These are phyloP conservation scores for Cromileptes altivelis DNA, from an alignment of 2,113 vertebrate genomes.

Conservation along the genomic window DNA sequence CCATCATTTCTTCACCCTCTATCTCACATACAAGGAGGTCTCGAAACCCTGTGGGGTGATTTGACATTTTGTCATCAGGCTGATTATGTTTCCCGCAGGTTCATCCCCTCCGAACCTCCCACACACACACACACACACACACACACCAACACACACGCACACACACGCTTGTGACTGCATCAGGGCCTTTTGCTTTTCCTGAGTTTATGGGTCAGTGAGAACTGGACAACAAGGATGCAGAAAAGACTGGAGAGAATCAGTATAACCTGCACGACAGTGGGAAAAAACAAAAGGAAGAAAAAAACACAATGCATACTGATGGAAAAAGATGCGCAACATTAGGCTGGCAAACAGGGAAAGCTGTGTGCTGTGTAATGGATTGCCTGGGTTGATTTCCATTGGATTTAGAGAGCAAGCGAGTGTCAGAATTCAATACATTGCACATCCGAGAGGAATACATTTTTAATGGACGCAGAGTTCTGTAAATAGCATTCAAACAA, in stretches of 20 bases:
- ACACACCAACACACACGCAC: constrained; percentile 2
- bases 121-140: constrained; percentile 18
- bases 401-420: background rate
- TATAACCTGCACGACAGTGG: background rate
- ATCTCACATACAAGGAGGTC: constrained; percentile 58
- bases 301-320: background rate
- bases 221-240: constrained; percentile 39
- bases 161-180: constrained; percentile 29
- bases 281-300: background rate
- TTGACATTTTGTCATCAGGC: constrained; percentile 78
- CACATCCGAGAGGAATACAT: background rate
- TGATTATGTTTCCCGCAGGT: constrained; percentile 76
- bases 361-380: background rate
- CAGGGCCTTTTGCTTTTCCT: constrained; percentile 13
- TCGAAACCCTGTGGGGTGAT: constrained; percentile 70
- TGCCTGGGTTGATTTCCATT: background rate
- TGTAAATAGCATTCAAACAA: background rate
- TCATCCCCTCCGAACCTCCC: constrained; percentile 43
- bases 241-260: constrained; percentile 28
- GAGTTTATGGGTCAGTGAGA: constrained; percentile 66
- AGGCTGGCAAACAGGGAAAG: background rate
- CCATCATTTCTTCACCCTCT: constrained; percentile 34
- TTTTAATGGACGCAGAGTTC: background rate
- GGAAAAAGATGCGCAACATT: background rate
- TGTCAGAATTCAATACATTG: too few relatives aligned